Percentiles rank a stretch among this genome's conserved stretches.
Conservation (phyloP, 2,113 vertebrate genomes). For the Anser cygnoides region DNA sequence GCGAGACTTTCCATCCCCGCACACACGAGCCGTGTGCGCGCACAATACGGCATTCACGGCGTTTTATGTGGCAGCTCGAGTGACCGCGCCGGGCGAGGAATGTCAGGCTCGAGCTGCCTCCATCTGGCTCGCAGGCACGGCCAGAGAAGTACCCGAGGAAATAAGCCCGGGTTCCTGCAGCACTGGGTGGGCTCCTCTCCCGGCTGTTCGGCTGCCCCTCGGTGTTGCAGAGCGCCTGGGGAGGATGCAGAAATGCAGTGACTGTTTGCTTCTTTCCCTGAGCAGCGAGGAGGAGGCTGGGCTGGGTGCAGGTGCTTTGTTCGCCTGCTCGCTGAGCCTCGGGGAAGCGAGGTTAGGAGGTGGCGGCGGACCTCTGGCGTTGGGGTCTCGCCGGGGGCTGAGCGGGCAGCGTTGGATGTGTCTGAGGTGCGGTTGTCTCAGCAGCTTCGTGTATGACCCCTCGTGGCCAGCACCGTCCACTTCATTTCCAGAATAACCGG, state of each 20-base stretch:
- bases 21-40: rapidly evolving
- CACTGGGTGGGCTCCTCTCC: neutral
- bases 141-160: rapidly evolving
- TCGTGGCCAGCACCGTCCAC: rapidly evolving
- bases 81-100: neutral
- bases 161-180: rapidly evolving
- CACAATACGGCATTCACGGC: neutral
- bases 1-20: neutral
- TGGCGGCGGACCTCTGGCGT: neutral
- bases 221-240: rapidly evolving
- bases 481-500: rapidly evolving
- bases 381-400: rapidly evolving
- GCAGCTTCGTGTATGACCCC: neutral
- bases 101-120: neutral
- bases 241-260: rapidly evolving
- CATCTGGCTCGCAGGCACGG: rapidly evolving
- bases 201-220: too few species aligned
- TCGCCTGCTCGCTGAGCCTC: rapidly evolving
- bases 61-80: rapidly evolving
- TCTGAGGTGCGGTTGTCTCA: neutral
- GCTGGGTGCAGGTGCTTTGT: neutral
- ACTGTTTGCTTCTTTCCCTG: neutral
- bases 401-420: rapidly evolving
- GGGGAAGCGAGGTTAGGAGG: rapidly evolving
- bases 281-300: neutral